Percentiles rank a stretch among this genome's conserved stretches.
phyloP scores from a whole-genome alignment of 2,888 invertebrate species.

The Sphaeridia pumilis region DNA sequence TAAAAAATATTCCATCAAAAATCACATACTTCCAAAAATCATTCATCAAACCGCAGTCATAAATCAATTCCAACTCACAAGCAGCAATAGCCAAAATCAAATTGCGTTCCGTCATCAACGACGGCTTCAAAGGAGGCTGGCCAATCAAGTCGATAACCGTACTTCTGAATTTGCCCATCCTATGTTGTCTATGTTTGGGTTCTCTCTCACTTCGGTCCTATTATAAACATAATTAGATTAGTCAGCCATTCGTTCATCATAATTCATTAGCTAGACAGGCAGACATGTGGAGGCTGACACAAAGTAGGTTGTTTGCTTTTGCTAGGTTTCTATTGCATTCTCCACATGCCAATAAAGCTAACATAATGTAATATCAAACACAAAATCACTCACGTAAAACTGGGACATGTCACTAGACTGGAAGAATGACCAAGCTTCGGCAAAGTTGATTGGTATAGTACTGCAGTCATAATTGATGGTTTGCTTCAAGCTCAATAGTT shows the following conservation, averaged over 20 bases:
- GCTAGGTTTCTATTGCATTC: too few relatives aligned
- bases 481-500: slow-evolving; percentile 33
- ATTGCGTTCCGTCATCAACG: slow-evolving; percentile 29
- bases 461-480: slow-evolving; percentile 36
- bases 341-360: too few relatives aligned
- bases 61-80: slow-evolving; percentile 22
- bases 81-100: slow-evolving; percentile 34
- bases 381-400: slow-evolving; percentile 21
- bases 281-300: too few relatives aligned
- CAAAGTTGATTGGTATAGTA: slow-evolving; percentile 35
- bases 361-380: too few relatives aligned
- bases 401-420: slow-evolving; percentile 33
- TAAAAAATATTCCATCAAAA: not conserved
- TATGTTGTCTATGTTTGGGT: slow-evolving; percentile 22
- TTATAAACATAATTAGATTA: not conserved
- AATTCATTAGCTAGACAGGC: too few relatives aligned
- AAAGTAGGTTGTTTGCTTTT: too few relatives aligned
- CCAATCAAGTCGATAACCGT: slow-evolving; percentile 32
- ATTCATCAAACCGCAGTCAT: not conserved
- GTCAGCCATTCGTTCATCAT: too few relatives aligned
- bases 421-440: slow-evolving; percentile 36
- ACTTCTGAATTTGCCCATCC: slow-evolving; percentile 24
- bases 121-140: slow-evolving; percentile 23
- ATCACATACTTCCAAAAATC: not conserved
- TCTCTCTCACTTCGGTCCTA: not conserved